phyloP scores from a whole-genome alignment of 2,797 vertebrate genomes.

The Anabacerthia variegaticeps region DNA sequence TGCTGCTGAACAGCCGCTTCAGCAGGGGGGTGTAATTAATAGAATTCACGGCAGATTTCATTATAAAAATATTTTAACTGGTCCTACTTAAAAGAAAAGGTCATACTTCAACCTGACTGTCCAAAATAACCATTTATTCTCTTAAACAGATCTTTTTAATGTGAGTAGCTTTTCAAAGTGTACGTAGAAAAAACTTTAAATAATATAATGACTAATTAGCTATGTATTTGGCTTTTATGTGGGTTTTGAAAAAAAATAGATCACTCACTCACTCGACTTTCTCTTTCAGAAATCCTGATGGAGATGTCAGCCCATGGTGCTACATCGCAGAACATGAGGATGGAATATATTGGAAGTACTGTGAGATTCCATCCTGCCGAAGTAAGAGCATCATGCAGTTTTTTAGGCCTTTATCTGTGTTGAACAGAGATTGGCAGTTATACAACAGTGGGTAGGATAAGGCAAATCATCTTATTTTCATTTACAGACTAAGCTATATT shows the following conservation, averaged over 20 bases:
- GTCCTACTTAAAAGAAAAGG: not conserved
- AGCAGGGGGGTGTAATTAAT: not conserved
- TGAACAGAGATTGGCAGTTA: not conserved
- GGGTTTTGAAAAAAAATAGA: not conserved
- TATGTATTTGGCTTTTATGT: not conserved
- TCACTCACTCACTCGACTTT: not conserved
- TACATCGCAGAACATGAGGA: constrained; percentile 93
- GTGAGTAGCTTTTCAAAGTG: not conserved
- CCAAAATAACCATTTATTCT: not conserved
- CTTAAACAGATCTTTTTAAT: not conserved
- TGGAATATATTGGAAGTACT: constrained; percentile 95
- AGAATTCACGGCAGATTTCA: not conserved
- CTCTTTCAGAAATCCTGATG: constrained; percentile 89
- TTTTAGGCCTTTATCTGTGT: not conserved
- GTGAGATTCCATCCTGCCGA: constrained; percentile 91
- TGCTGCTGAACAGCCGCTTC: not conserved
- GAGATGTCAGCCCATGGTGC: constrained; percentile 95
- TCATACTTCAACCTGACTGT: not conserved
- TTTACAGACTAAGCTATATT: not conserved
- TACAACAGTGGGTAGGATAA: not conserved
- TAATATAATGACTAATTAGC: not conserved
- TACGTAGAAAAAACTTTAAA: not conserved
- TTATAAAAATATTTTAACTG: not conserved
- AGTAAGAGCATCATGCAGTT: constrained; percentile 77
- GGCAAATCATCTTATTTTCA: not conserved